phyloP scores from a whole-genome alignment of 2,797 vertebrate species.

The Pelochelys cantorii region DNA sequence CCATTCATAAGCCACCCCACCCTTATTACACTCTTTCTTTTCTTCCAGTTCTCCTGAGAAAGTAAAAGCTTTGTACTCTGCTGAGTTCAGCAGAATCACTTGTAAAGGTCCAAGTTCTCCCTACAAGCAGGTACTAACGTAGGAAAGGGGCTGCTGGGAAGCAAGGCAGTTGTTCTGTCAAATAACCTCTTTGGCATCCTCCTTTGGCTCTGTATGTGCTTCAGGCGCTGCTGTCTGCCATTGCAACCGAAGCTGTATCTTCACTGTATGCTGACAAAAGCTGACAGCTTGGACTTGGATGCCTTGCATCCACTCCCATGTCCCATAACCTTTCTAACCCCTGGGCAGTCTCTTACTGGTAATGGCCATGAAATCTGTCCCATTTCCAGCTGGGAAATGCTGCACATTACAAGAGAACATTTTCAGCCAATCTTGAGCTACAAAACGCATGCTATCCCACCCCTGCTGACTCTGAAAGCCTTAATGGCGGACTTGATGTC shows the following conservation, averaged over 20 bases:
- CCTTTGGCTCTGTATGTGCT: background rate
- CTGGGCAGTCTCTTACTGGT: background rate
- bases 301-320: fast-evolving
- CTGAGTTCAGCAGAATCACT: background rate
- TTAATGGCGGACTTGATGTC: background rate
- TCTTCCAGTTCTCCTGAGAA: background rate
- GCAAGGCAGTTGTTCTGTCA: background rate
- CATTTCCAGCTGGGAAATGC: background rate
- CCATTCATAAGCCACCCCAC: background rate
- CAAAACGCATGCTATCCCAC: background rate
- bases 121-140: background rate
- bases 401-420: background rate
- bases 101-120: background rate
- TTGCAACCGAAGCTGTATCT: background rate
- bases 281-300: fast-evolving
- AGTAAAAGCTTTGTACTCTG: background rate
- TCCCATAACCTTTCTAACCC: background rate
- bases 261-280: background rate
- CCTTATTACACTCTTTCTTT: background rate
- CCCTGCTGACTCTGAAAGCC: background rate
- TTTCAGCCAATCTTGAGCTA: background rate
- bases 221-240: background rate
- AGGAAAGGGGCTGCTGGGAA: background rate
- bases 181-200: constrained; percentile 10
- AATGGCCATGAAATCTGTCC: background rate